These are phyloP conservation scores for Nasonia vitripennis DNA, from an alignment of 1,140 invertebrate species.

Conservation along the genomic window DNA sequence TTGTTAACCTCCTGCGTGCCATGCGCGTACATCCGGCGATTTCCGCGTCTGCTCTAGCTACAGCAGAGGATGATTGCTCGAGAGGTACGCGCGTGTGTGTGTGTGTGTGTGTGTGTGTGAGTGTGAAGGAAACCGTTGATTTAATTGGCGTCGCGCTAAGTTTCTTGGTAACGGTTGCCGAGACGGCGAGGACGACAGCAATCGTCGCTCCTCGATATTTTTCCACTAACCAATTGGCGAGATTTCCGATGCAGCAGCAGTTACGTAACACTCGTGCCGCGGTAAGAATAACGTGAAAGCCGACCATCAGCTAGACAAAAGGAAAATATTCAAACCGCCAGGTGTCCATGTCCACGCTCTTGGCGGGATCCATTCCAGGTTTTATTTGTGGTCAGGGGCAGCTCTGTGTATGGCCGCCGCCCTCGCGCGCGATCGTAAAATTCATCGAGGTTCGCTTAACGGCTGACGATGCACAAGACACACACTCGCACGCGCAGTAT, in stretches of 20 bases:
- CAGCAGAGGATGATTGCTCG: neutral
- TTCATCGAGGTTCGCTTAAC: constrained; percentile 35
- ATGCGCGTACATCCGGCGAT: neutral
- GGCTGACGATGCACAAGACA: constrained; percentile 7
- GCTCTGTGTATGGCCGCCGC: neutral
- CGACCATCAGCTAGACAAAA: neutral
- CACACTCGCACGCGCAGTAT: neutral
- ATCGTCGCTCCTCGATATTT: neutral
- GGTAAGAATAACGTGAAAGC: too few relatives aligned
- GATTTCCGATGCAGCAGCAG: too few relatives aligned
- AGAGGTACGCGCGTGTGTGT: neutral
- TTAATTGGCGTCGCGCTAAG: neutral
- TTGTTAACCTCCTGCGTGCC: neutral
- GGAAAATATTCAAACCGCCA: neutral
- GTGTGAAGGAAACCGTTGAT: neutral
- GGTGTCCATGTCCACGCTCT: neutral
- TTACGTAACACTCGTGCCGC: too few relatives aligned
- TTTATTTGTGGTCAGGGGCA: neutral
- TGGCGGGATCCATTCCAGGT: neutral
- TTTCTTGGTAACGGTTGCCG: neutral
- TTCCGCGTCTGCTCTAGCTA: neutral
- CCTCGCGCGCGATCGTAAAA: constrained; percentile 35
- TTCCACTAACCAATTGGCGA: neutral
- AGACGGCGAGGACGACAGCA: too few relatives aligned
- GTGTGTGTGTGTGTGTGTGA: too few relatives aligned